These are phyloP conservation scores for Antedon mediterranea DNA, from an alignment of 53 echinoderm and acorn worm genomes.

Conservation along the genomic window DNA sequence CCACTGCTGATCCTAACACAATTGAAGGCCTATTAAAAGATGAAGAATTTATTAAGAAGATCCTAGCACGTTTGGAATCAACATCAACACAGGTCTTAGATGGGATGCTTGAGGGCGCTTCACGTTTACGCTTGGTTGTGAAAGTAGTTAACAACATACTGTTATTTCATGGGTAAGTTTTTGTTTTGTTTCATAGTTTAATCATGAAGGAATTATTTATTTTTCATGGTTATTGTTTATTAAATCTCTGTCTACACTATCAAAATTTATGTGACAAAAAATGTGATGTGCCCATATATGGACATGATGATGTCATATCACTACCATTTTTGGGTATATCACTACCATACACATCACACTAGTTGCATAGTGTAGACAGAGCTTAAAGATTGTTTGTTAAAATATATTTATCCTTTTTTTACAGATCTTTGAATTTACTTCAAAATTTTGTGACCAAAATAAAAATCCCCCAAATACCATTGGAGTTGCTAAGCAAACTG, in stretches of 20 bases:
- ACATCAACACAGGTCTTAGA: slow-evolving; percentile 58
- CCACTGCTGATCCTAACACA: slow-evolving; percentile 50
- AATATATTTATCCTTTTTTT: background rate
- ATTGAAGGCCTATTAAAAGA: slow-evolving; percentile 43
- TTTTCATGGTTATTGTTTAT: too few species aligned
- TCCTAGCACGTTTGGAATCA: slow-evolving; percentile 41
- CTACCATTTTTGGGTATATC: too few species aligned
- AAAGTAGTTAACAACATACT: slow-evolving; percentile 64
- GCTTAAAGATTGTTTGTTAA: too few species aligned
- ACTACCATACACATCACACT: too few species aligned
- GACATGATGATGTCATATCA: too few species aligned
- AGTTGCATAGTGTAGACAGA: too few species aligned
- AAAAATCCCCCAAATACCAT: slow-evolving; percentile 40
- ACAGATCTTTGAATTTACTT: slow-evolving; percentile 51
- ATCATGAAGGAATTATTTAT: too few species aligned
- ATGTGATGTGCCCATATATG: too few species aligned
- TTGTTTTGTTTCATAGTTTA: background rate
- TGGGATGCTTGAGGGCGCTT: slow-evolving; percentile 96
- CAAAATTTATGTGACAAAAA: too few species aligned
- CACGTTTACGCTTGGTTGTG: slow-evolving; percentile 55
- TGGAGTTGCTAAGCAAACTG: slow-evolving; percentile 45
- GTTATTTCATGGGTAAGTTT: slow-evolving; percentile 53
- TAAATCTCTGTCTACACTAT: too few species aligned
- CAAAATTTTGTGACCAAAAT: slow-evolving; percentile 39
- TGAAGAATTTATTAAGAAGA: slow-evolving; percentile 35